Conservation (phyloP, 2,888 invertebrate species). For the Ichneumon xanthorius region DNA sequence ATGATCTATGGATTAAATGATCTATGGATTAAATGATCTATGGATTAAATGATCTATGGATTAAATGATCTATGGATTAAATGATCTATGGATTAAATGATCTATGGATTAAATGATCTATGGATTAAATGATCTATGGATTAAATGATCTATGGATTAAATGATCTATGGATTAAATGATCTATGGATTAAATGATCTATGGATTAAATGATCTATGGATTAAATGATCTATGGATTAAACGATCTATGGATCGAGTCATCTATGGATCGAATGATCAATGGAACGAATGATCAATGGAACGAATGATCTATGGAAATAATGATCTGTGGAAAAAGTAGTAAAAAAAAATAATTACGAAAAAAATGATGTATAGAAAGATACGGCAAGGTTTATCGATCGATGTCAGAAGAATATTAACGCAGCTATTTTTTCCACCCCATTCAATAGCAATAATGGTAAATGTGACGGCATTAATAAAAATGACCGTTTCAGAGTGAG, state of each 20-base stretch:
- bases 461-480: background rate
- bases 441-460: background rate
- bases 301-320: background rate
- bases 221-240: background rate
- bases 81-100: too few species aligned
- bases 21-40: background rate
- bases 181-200: too few species aligned
- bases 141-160: background rate
- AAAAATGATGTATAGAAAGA: too few species aligned
- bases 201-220: too few species aligned
- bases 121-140: background rate
- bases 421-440: background rate
- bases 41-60: background rate
- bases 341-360: too few species aligned
- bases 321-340: background rate
- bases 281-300: background rate
- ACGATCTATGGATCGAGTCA: background rate
- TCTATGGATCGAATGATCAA: background rate
- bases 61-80: too few species aligned
- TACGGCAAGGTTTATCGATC: too few species aligned
- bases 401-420: background rate
- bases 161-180: background rate
- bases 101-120: background rate
- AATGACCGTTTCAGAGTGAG: background rate
- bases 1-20: background rate